These are phyloP conservation scores for Chydorus sphaericus DNA, from an alignment of 2,888 invertebrate genomes.

Conservation along the genomic window DNA sequence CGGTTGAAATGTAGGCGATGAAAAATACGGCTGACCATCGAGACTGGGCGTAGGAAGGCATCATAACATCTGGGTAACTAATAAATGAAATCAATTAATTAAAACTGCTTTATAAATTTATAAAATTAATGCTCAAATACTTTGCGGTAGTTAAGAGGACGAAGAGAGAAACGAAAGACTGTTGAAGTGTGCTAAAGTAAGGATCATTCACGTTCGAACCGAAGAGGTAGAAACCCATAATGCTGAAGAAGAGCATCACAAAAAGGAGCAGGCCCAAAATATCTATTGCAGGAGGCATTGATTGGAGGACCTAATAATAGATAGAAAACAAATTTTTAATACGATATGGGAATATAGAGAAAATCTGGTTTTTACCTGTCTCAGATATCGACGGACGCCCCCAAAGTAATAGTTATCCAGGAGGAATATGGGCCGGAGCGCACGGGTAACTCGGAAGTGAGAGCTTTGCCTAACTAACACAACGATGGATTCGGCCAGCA, in stretches of 20 bases:
- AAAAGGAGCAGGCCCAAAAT: constrained; percentile 72
- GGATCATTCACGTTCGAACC: constrained; percentile 53
- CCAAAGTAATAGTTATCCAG: constrained; percentile 73
- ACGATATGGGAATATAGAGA: constrained; percentile 6
- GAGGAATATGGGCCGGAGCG: constrained; percentile 71
- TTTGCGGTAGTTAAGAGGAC: constrained; percentile 81
- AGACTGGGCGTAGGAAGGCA: constrained; percentile 67
- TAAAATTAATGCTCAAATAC: constrained; percentile 40
- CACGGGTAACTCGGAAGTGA: constrained; percentile 74
- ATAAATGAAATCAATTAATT: constrained; percentile 22
- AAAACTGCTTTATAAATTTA: neutral
- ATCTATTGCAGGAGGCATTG: constrained; percentile 71
- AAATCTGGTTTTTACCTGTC: constrained; percentile 20
- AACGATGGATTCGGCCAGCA: constrained; percentile 66
- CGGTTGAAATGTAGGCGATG: constrained; percentile 67
- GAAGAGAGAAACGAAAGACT: constrained; percentile 76
- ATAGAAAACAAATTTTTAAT: constrained; percentile 19
- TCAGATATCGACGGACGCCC: constrained; percentile 42
- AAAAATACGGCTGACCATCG: constrained; percentile 76
- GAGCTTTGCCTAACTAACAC: constrained; percentile 65
- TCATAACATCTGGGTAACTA: constrained; percentile 86
- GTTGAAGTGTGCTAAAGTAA: constrained; percentile 60
- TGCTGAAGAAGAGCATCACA: constrained; percentile 66
- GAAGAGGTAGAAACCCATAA: constrained; percentile 69
- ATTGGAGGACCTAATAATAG: constrained; percentile 57